Conservation (phyloP, 2,113 vertebrate species). For the Hemiprocne comata region DNA sequence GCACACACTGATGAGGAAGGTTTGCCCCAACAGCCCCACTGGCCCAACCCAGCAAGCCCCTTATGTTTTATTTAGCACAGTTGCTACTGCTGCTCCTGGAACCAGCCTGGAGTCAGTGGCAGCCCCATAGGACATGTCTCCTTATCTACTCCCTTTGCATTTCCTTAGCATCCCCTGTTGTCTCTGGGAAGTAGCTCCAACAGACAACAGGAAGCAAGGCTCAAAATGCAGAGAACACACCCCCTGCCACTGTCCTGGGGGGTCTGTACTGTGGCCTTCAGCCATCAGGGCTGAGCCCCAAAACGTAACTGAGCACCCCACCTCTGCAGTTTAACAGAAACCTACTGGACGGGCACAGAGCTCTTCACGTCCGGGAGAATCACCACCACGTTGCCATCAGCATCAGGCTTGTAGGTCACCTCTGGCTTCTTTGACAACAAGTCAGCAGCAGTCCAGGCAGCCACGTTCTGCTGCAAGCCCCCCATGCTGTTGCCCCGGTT, state of each 20-base stretch:
- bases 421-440: constrained; percentile 87
- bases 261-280: neutral
- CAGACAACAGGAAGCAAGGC: neutral
- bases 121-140: rapidly evolving
- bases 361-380: constrained; percentile 83
- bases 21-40: neutral
- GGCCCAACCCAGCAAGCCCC: neutral
- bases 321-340: neutral
- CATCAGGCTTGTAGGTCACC: constrained; percentile 83
- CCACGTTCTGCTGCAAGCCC: constrained; percentile 87
- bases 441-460: constrained; percentile 87
- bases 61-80: neutral
- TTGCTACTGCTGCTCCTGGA: neutral
- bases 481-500: constrained; percentile 87
- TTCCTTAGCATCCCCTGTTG: neutral
- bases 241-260: rapidly evolving
- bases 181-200: neutral
- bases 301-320: neutral
- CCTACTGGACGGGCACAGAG: constrained; percentile 88
- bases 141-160: neutral
- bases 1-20: neutral
- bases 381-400: constrained; percentile 85
- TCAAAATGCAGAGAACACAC: neutral
- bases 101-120: neutral
- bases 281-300: neutral